Evolutionary conservation across 1,140 invertebrate species (phyloP), one percentile per base, ranked within the genome.

Genomic region (Mamestra configurata): DNA sequence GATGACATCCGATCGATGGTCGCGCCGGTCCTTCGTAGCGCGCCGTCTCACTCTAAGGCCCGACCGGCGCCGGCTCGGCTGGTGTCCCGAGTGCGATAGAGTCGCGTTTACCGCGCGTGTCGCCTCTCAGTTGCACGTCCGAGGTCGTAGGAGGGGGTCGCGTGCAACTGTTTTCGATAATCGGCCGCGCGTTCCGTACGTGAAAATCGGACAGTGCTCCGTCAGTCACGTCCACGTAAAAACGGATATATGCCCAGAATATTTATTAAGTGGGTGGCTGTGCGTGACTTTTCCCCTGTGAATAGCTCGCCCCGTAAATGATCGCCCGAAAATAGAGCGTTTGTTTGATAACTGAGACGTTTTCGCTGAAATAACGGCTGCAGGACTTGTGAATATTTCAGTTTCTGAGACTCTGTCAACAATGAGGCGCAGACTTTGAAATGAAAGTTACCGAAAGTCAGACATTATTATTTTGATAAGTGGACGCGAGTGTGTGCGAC

Each of bases 231-330:
- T 94, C 89, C 90, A 85, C 93, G 93, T 94, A 93, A 94, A 94
- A 94, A 94, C 93, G 92, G 93, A 94, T 93, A 94, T 94, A 94
- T 93, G 93, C 93, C 92, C 92, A 91, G 93, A 94, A 94, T 94
- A 94, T 94, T 94, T 94, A 94, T 95, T 94, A 93, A 94, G 93
- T 94, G 93, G 92, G 93, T 94, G 93, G 92, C 83, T 92, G 93
- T 93, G 93, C 93, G 93, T 94, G 93, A 94, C 93, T 93, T 94
- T 92, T 93, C 92, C 92, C 88, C 85, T 86, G 90, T 88, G 92
- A 90, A 88, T 89, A 90, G 89, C 89, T 90, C 79, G 81, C 88
- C 91, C 86, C 86, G 90, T 89, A 90, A 92, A 93, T 90, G 88
- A 92, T 94, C 88, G 86, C 85, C 86, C 88, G 83, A 86, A 90